Base-by-base conservation (phyloP, 2,797 vertebrate genomes). In the Momotus momota region DNA sequence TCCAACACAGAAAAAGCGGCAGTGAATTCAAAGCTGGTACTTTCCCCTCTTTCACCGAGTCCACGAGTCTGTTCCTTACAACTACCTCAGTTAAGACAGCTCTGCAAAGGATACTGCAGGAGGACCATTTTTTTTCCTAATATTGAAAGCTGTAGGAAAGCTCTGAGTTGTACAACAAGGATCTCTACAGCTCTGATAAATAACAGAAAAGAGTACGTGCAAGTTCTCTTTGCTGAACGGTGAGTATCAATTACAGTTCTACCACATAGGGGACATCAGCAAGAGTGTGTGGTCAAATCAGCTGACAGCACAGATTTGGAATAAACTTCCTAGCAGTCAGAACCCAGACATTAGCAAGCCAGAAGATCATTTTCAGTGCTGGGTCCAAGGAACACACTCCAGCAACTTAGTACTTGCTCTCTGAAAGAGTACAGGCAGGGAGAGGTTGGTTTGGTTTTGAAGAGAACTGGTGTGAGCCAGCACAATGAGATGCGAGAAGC, bases 131-230 rank as follows among this genome's bases (percentile, higher is more conserved):
- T 33, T 40, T 27, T 20, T 11, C 73, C 49, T 54, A 4, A 15
- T 83, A 38, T 26, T 78, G 49, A 61, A 91, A 86, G 41, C 31
- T 38, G 27, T 38, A 61, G 38, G 48, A 90, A 81, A 88, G 23
- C 52, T 69, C 19, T 40, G 27, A 29, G 31, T 10, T 75, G 62
- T 48, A 33, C 25, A 72, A 20, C 18, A 55, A n/a, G 29, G 51
- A 82, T 75, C 29, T 29, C n/a, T 45, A 16, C 31, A 81, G 41
- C 51, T 84, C 54, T 45, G 51, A 55, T 26, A 72, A 79, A 22
- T n/a, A 62, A 23, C 0, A 0, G 5, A 12, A 16, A 2, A 41
- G 65, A 52, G 6, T 4, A 55, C 0, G 0, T 23, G 20, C 14
- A 33, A 12, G 14, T n/a, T 58, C 77, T 41, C 26, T 81, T 51